phyloP scores from a whole-genome alignment of 2,113 vertebrate species.

The Tupaia chinensis region DNA sequence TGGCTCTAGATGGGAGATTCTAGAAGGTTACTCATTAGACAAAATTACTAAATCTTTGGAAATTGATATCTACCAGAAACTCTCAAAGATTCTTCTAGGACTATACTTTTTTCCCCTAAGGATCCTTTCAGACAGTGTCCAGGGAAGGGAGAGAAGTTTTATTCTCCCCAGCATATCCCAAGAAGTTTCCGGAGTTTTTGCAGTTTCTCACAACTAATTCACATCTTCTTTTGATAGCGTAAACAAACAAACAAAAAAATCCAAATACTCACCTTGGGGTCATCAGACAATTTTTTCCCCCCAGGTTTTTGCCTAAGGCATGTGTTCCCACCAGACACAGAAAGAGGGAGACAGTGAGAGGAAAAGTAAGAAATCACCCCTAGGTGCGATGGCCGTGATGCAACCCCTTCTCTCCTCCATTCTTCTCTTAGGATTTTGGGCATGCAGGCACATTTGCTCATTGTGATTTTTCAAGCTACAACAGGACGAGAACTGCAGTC shows the following conservation, averaged over 20 bases:
- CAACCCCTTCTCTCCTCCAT: no score
- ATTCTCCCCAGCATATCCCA: background rate
- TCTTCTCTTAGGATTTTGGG: no score
- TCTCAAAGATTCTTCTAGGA: background rate
- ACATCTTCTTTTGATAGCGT: background rate
- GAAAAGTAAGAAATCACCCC: no score
- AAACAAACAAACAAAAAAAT: background rate
- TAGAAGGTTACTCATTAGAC: background rate
- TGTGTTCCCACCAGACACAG: no score
- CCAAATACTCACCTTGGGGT: background rate
- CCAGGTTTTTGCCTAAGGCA: no score
- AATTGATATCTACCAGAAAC: background rate
- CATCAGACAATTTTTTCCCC: background rate
- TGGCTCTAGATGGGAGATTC: background rate
- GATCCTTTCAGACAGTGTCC: background rate
- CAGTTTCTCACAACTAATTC: background rate
- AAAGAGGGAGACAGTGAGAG: no score
- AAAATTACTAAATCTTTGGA: background rate
- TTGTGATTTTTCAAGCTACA: no score
- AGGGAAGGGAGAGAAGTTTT: background rate
- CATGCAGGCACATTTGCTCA: no score
- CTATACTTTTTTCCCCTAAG: background rate
- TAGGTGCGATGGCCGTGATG: no score
- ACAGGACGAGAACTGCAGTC: no score
- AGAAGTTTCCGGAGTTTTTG: background rate